Conservation (phyloP, 2,888 invertebrate genomes). For the Halocaridina rubra region DNA sequence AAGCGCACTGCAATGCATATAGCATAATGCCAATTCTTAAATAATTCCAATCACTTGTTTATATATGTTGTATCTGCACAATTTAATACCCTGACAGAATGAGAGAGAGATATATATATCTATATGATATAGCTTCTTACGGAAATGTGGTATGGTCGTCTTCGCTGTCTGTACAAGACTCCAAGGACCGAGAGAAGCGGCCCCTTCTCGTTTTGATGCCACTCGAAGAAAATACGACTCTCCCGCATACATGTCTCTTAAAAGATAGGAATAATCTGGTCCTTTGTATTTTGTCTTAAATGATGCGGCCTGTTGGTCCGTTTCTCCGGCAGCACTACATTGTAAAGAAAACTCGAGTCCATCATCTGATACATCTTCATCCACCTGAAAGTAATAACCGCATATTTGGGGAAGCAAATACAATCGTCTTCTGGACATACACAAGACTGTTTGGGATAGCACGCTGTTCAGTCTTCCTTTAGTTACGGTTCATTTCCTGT, state of each 20-base stretch:
- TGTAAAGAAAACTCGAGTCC: conserved; percentile 71
- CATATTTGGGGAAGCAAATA: too few relatives aligned
- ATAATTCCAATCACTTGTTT: too few relatives aligned
- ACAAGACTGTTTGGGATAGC: too few relatives aligned
- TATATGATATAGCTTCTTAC: too few relatives aligned
- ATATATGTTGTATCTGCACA: too few relatives aligned
- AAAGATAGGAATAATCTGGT: conserved; percentile 70
- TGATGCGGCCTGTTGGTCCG: conserved; percentile 65
- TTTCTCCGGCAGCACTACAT: conserved; percentile 68
- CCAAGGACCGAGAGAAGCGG: conserved; percentile 72
- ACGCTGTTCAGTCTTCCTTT: too few relatives aligned
- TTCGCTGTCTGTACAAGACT: conserved; percentile 71
- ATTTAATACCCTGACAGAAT: too few relatives aligned
- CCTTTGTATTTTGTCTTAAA: conserved; percentile 71
- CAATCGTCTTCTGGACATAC: too few relatives aligned
- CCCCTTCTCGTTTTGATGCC: conserved; percentile 71
- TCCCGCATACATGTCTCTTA: conserved; percentile 71
- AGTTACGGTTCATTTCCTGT: too few relatives aligned
- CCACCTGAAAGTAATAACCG: conserved; percentile 64
- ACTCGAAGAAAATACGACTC: conserved; percentile 73
- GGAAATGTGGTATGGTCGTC: conserved; percentile 71
- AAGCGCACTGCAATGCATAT: too few relatives aligned
- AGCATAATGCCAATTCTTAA: too few relatives aligned
- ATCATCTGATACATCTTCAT: conserved; percentile 68
- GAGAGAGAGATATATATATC: too few relatives aligned